phyloP scores from a whole-genome alignment of 1,140 invertebrate species.

The Drosophila simulans region DNA sequence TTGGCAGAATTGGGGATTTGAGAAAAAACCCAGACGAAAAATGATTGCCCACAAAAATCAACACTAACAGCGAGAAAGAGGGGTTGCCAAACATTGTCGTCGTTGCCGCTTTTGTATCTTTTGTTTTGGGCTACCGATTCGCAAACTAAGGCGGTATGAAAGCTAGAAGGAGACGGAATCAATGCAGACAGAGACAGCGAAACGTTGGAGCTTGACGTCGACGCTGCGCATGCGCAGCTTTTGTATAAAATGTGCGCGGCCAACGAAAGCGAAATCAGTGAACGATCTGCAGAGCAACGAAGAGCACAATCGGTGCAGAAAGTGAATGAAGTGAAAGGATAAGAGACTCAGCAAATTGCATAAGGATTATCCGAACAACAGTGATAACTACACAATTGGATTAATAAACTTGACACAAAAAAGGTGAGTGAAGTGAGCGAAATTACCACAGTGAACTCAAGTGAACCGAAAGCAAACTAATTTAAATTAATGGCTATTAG shows the following conservation, averaged over 20 bases:
- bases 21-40: conserved; percentile 34
- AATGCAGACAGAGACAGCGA: conserved; percentile 14
- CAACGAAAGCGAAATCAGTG: conserved; percentile 80
- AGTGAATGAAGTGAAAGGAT: conserved; percentile 72
- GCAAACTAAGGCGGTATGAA: conserved; percentile 28
- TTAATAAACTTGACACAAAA: conserved; percentile 51
- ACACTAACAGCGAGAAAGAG: conserved; percentile 13
- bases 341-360: conserved; percentile 44
- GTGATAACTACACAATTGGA: conserved; percentile 35
- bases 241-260: conserved; percentile 72
- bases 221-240: conserved; percentile 65
- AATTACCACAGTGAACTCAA: conserved; percentile 27
- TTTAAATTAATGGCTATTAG: conserved; percentile 20
- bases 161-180: conserved; percentile 8
- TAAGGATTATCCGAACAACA: conserved; percentile 63
- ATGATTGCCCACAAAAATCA: conserved; percentile 43
- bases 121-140: conserved; percentile 76
- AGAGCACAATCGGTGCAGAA: conserved; percentile 50
- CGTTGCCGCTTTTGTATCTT: conserved; percentile 41
- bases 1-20: conserved; percentile 54
- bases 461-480: conserved; percentile 19
- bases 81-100: conserved; percentile 58
- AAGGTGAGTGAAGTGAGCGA: conserved; percentile 55
- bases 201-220: conserved; percentile 34
- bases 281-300: conserved; percentile 69